Base-by-base conservation (phyloP, 2,113 vertebrate genomes). In the Misgurnus anguillicaudatus region DNA sequence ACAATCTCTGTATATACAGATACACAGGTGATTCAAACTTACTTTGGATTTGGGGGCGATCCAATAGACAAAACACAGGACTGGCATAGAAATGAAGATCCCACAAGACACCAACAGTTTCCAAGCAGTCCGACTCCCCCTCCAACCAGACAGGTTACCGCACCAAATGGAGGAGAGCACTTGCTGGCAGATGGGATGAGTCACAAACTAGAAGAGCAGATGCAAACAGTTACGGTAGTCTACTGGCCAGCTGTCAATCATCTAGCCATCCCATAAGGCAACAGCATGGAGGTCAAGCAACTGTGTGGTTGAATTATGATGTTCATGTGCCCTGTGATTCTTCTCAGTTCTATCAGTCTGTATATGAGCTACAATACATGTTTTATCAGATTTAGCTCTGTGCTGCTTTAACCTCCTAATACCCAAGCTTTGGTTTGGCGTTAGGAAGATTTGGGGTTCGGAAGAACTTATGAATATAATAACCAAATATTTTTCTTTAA, bases 151-250 rank as follows among this genome's bases (percentile, higher is more conserved):
- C 70, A 96, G 89, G 75, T 89, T 92, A 36, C 94, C 94, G 60
- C 94, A 94, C 95, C 95, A 97, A 89, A 96, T 95, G 31, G 95
- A 97, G 3, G 94, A 95, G 47, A 96, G 90, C 61, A 96, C 96
- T 90, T 96, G 95, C 85, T 95, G 95, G 86, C 96, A 96, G 88
- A 96, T 95, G 47, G 95, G 95, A 66, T 96, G 95, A 0, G 94
- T 95, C 85, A 94, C 95, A 86, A 96, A 95, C 95, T 96, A 77
- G 55, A 83, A 11, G 66, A 64, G 77, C 45, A 53, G 53, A 76
- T 69, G 69, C 45, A 63, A 72, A 67, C 78, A 68, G 38, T 61
- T n/a, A 80, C 41, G 9, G 41, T 42, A 60, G 19, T 31, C 45
- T 74, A 24, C 51, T 38, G 64, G 66, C 63, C 63, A 75, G 58